Conservation (phyloP, 1,140 invertebrate genomes). For the Aphidius gifuensis region DNA sequence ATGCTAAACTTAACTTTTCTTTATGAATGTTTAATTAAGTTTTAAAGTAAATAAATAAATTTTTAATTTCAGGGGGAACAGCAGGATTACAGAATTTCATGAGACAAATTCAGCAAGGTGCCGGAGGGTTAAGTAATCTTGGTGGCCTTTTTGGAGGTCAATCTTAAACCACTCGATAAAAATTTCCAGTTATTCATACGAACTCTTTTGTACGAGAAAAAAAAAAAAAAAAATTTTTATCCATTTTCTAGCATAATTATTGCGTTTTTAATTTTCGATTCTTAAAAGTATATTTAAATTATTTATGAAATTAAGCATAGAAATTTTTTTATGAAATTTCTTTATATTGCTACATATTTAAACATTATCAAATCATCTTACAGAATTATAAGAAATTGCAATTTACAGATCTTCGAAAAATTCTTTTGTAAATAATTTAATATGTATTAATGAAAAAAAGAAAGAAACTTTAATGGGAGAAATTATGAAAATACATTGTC, state of each 20-base stretch:
- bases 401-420: not conserved
- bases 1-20: not conserved
- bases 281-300: too few relatives aligned
- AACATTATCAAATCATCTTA: not conserved
- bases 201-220: too few relatives aligned
- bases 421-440: conserved; percentile 28
- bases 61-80: conserved; percentile 69
- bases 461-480: too few relatives aligned
- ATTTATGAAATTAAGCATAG: too few relatives aligned
- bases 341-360: too few relatives aligned
- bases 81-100: conserved; percentile 97
- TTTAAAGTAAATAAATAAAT: not conserved
- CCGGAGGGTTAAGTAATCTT: conserved; percentile 72
- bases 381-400: not conserved
- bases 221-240: too few relatives aligned
- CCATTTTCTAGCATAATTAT: too few relatives aligned
- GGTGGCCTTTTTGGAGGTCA: conserved; percentile 70
- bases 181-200: too few relatives aligned
- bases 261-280: too few relatives aligned
- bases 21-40: not conserved
- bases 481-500: too few relatives aligned
- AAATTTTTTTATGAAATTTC: too few relatives aligned
- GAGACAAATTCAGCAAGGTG: conserved; percentile 92
- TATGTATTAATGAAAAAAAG: conserved; percentile 9
- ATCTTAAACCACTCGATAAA: conserved; percentile 38